Evolutionary conservation across 2,888 invertebrate species (phyloP).

Genomic region (Drymonia ruficornis): DNA sequence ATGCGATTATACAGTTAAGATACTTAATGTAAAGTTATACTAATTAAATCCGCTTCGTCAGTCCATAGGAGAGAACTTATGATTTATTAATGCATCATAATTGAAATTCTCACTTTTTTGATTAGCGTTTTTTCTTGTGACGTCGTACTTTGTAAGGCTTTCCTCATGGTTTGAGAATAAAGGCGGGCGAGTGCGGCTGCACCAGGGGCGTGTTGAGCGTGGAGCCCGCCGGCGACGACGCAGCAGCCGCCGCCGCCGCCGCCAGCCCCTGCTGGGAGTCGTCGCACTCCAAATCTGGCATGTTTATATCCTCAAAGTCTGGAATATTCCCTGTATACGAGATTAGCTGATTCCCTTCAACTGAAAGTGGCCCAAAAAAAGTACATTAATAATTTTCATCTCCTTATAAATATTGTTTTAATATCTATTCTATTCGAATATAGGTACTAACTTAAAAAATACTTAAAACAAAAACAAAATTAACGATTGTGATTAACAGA

Average conservation of each 20-base stretch:
- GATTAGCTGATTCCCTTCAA: slow-evolving; percentile 83
- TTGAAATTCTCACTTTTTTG: slow-evolving; percentile 16
- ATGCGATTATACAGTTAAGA: slow-evolving; percentile 11
- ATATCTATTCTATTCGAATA: neutral
- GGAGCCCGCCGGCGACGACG: slow-evolving; percentile 53
- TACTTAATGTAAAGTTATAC: slow-evolving; percentile 3
- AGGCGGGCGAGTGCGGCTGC: slow-evolving; percentile 62
- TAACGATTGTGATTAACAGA: neutral
- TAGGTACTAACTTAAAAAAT: neutral
- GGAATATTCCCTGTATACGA: slow-evolving; percentile 84
- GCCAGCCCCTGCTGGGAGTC: slow-evolving; percentile 53
- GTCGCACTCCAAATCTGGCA: slow-evolving; percentile 71
- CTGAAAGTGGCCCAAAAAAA: slow-evolving; percentile 71
- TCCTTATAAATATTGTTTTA: neutral
- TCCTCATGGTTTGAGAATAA: slow-evolving; percentile 59
- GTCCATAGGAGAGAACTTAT: slow-evolving; percentile 18
- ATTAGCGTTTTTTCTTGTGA: slow-evolving; percentile 33
- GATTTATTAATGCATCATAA: neutral
- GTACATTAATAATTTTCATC: slow-evolving; percentile 3
- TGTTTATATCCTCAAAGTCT: slow-evolving; percentile 80
- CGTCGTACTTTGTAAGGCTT: slow-evolving; percentile 27
- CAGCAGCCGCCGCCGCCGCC: slow-evolving; percentile 23
- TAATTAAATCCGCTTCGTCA: slow-evolving; percentile 10
- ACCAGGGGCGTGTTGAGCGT: slow-evolving; percentile 76
- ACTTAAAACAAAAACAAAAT: neutral